Evolutionary conservation across 2,888 invertebrate genomes (phyloP).

Genomic region (Mesorhabditis sp.): DNA sequence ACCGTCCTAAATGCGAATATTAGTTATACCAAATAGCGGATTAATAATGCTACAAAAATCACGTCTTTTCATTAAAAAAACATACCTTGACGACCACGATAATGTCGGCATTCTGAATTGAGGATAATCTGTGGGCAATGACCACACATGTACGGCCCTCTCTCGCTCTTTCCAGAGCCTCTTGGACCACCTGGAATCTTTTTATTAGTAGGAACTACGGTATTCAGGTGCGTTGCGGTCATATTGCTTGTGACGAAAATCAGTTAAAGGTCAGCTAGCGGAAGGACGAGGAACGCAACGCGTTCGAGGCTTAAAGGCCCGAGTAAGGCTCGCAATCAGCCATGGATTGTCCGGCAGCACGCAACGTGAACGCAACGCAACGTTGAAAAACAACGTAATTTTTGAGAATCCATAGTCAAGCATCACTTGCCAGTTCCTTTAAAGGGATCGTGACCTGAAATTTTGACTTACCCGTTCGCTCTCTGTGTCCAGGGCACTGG

Average conservation of each 20-base stretch:
- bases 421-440: background rate
- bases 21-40: background rate
- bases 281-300: background rate
- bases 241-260: background rate
- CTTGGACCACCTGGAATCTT: constrained; percentile 74
- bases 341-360: too few relatives aligned
- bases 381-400: too few relatives aligned
- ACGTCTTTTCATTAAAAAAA: background rate
- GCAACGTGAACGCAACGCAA: too few relatives aligned
- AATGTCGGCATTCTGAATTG: constrained; percentile 70
- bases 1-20: constrained; percentile 23
- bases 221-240: too few relatives aligned
- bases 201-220: background rate
- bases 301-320: too few relatives aligned
- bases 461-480: constrained; percentile 58
- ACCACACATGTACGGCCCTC: constrained; percentile 74
- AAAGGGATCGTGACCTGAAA: too few relatives aligned
- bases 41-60: background rate
- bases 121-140: constrained; percentile 80
- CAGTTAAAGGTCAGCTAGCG: constrained; percentile 18
- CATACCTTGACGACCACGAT: constrained; percentile 46
- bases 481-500: constrained; percentile 52
- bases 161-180: constrained; percentile 76
- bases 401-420: too few relatives aligned
- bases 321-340: too few relatives aligned